Conservation (phyloP, 1,140 invertebrate species). For the Lepidostoma basale region DNA sequence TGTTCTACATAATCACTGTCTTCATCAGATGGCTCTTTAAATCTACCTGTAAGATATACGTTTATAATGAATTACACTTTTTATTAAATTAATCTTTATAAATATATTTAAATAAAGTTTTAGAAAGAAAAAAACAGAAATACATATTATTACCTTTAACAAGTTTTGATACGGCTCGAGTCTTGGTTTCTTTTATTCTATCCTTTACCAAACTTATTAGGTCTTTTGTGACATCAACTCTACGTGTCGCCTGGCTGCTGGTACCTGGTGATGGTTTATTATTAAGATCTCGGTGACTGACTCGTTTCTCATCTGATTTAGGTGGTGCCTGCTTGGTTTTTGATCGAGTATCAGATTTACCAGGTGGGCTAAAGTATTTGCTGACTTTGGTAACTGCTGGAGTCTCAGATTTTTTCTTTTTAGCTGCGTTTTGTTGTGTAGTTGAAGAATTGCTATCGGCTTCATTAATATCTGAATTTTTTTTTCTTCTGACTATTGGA, state of each 20-base stretch:
- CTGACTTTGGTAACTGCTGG: conserved; percentile 23
- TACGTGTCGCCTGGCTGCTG: neutral
- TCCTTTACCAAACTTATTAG: conserved; percentile 8
- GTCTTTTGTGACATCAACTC: conserved; percentile 7
- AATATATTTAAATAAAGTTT: neutral
- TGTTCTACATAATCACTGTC: conserved; percentile 61
- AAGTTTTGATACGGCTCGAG: neutral
- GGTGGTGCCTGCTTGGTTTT: conserved; percentile 10
- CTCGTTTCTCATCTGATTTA: conserved; percentile 48
- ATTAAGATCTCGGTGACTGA: conserved; percentile 54
- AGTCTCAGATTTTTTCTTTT: conserved; percentile 31
- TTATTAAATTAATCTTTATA: neutral
- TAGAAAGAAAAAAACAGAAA: neutral
- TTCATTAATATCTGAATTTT: neutral
- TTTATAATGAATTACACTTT: neutral
- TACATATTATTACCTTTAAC: conserved; percentile 18
- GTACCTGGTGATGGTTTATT: conserved; percentile 45
- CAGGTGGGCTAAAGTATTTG: conserved; percentile 28
- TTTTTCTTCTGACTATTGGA: neutral
- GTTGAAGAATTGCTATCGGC: neutral
- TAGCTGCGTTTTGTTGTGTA: neutral
- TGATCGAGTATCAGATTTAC: conserved; percentile 22
- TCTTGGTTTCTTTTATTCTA: conserved; percentile 44
- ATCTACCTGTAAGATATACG: no score
- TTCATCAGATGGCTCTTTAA: conserved; percentile 51